These are phyloP conservation scores for Calephelis perditalis DNA, from an alignment of 2,888 invertebrate genomes.

Conservation along the genomic window DNA sequence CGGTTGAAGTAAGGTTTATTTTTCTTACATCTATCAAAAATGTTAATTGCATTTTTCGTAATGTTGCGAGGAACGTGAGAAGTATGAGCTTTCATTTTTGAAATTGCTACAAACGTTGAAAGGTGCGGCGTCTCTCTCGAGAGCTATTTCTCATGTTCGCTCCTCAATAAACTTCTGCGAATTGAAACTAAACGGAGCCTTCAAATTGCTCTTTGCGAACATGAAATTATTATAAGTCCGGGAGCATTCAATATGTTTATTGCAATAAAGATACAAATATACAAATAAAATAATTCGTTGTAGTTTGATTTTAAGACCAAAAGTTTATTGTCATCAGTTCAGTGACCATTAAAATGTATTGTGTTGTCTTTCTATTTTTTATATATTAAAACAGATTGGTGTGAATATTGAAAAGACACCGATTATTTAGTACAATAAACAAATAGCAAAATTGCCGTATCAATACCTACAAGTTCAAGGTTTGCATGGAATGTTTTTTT, in stretches of 20 bases:
- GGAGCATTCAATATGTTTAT: slow-evolving; percentile 1
- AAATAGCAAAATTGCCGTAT: too few relatives aligned
- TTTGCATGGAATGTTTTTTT: too few relatives aligned
- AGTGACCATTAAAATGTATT: too few relatives aligned
- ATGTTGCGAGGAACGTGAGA: neutral
- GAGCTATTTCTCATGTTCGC: slow-evolving; percentile 13
- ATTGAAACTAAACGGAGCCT: slow-evolving; percentile 11
- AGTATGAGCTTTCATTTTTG: slow-evolving; percentile 9
- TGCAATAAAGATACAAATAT: neutral
- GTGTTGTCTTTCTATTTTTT: too few relatives aligned
- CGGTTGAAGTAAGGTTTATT: too few relatives aligned
- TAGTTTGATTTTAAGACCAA: too few relatives aligned
- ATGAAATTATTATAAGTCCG: slow-evolving; percentile 11
- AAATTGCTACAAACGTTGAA: slow-evolving; percentile 10
- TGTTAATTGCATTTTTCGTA: neutral
- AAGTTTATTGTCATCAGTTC: too few relatives aligned
- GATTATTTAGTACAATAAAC: too few relatives aligned
- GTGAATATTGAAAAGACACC: too few relatives aligned
- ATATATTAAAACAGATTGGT: too few relatives aligned
- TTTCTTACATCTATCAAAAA: neutral
- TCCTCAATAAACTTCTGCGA: slow-evolving; percentile 8
- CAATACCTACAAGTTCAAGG: too few relatives aligned
- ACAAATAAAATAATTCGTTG: too few relatives aligned
- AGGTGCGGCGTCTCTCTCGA: slow-evolving; percentile 7
- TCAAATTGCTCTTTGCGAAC: slow-evolving; percentile 10